phyloP scores from a whole-genome alignment of 2,888 invertebrate species.

The Anoplius nigerrimus region DNA sequence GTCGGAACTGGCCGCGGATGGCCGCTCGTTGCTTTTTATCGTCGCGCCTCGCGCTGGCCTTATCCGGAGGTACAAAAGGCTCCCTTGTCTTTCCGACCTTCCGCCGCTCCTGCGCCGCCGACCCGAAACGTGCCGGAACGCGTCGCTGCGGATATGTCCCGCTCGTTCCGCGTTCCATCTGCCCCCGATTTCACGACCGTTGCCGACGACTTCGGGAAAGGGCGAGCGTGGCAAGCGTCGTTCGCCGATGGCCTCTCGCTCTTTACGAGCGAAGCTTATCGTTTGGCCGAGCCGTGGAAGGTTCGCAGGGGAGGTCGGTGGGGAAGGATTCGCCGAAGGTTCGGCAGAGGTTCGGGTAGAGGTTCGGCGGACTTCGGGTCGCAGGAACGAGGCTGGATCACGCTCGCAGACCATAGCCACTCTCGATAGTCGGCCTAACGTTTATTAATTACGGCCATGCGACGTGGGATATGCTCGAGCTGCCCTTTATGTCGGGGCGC shows the following conservation, averaged over 20 bases:
- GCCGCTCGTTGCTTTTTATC: conserved; percentile 4
- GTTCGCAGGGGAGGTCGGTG: too few relatives aligned
- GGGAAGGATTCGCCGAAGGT: too few relatives aligned
- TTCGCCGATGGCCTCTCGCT: conserved; percentile 7
- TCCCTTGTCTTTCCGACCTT: conserved; percentile 4
- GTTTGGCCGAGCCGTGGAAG: too few relatives aligned
- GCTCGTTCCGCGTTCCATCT: not conserved
- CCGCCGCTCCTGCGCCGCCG: not conserved
- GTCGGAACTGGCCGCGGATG: not conserved
- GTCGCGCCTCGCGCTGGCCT: not conserved
- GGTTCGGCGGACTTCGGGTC: not conserved
- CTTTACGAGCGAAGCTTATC: not conserved
- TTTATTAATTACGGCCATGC: conserved; percentile 7
- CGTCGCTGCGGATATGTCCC: not conserved
- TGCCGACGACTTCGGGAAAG: not conserved
- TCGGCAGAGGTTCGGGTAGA: not conserved
- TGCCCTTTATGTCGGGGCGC: not conserved
- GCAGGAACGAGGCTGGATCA: not conserved
- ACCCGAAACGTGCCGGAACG: not conserved
- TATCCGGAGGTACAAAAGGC: conserved; percentile 3
- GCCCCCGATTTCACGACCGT: not conserved
- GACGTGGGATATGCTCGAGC: not conserved
- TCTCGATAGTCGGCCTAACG: not conserved
- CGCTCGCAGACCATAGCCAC: not conserved
- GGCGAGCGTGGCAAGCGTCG: conserved; percentile 19